phyloP scores from a whole-genome alignment of 2,888 invertebrate genomes.

The Cosmorhoe ocellata region DNA sequence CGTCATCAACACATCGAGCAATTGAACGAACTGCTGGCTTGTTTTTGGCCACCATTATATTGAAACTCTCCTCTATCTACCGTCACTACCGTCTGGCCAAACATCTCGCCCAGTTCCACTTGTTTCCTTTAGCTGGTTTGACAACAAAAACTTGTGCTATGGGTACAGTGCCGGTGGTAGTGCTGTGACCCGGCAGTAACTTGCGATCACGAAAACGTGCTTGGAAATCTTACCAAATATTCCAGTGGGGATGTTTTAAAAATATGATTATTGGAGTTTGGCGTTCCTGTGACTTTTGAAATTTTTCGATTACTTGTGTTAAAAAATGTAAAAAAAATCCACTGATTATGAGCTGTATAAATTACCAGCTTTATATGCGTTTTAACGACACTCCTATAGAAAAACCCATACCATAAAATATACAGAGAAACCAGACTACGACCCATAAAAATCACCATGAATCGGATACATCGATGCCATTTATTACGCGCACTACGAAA shows the following conservation, averaged over 20 bases:
- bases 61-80: no score
- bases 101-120: no score
- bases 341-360: conserved; percentile 15
- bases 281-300: no score
- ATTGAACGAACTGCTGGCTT: no score
- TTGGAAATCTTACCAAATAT: conserved; percentile 44
- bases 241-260: conserved; percentile 12
- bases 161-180: conserved; percentile 4
- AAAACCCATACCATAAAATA: conserved; percentile 22
- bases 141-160: background rate
- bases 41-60: no score
- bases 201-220: conserved; percentile 50
- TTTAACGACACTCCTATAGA: conserved; percentile 15
- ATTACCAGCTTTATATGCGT: conserved; percentile 15
- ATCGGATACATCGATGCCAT: conserved; percentile 30
- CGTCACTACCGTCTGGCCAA: no score
- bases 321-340: no score
- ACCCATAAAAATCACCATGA: conserved; percentile 35
- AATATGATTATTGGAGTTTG: background rate
- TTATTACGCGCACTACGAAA: conserved; percentile 27
- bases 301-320: no score
- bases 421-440: conserved; percentile 26
- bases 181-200: conserved; percentile 57
- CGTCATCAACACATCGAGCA: no score
- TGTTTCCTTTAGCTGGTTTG: no score